Evolutionary conservation across 1,140 invertebrate species (phyloP).

Genomic region (Eriosoma lanigerum): DNA sequence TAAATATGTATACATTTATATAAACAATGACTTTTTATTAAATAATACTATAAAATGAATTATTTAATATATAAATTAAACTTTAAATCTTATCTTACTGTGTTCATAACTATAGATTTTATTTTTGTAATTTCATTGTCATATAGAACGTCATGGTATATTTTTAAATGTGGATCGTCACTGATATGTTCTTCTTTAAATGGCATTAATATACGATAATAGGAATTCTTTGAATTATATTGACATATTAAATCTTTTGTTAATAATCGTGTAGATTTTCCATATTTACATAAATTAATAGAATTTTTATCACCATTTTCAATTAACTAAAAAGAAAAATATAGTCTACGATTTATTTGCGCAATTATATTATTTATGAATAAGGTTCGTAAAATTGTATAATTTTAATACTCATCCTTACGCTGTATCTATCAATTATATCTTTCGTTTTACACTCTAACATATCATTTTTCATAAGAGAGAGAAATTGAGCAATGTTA

Average conservation of each 20-base stretch:
- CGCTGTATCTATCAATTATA: background rate
- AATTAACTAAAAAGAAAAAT: no score
- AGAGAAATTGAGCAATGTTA: background rate
- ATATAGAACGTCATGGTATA: slow-evolving; percentile 20
- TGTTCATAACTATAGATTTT: background rate
- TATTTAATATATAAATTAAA: no score
- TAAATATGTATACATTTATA: no score
- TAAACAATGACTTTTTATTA: no score
- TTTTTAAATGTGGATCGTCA: background rate
- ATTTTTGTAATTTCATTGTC: background rate
- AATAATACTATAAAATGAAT: no score
- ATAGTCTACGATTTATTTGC: no score
- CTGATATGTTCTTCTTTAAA: slow-evolving; percentile 19
- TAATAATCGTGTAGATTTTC: background rate
- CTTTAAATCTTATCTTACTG: no score
- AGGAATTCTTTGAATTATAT: background rate
- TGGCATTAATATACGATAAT: slow-evolving; percentile 2
- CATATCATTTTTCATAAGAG: background rate
- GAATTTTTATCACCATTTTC: no score
- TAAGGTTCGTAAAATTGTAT: background rate
- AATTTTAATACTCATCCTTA: background rate
- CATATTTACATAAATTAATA: background rate
- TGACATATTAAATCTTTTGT: background rate
- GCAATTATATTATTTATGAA: no score
- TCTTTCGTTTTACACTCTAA: no score